A percentile compares a stretch with the other conserved stretches of the same genome.
These are phyloP conservation scores for Lypha dubia DNA, from an alignment of 2,888 invertebrate genomes.

Conservation along the genomic window DNA sequence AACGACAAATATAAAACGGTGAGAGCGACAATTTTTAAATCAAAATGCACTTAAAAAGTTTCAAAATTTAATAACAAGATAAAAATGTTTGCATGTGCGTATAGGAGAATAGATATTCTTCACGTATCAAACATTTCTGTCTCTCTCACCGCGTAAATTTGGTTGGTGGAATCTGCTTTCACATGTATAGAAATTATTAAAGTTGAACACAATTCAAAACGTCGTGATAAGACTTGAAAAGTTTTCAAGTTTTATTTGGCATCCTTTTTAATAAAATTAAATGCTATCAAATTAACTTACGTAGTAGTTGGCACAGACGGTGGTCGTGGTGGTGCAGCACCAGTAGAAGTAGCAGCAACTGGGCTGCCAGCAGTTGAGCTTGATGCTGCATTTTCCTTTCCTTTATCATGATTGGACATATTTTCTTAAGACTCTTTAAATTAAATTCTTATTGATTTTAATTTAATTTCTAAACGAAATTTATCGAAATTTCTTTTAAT, in stretches of 20 bases:
- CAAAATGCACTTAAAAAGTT: constrained; percentile 36
- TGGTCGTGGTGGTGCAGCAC: neutral
- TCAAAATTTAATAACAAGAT: constrained; percentile 36
- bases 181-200: neutral
- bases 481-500: neutral
- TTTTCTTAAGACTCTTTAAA: neutral
- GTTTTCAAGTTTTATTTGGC: constrained; percentile 24
- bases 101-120: too few relatives aligned
- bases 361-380: neutral
- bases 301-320: constrained; percentile 6
- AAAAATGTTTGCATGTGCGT: constrained; percentile 2
- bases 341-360: neutral
- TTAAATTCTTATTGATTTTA: constrained; percentile 17
- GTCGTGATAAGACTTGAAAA: constrained; percentile 18
- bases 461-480: neutral
- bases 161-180: neutral
- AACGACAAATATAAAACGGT: constrained; percentile 11
- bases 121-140: neutral
- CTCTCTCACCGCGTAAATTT: neutral
- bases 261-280: neutral
- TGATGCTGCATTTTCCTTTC: constrained; percentile 15
- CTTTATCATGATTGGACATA: constrained; percentile 17
- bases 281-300: constrained; percentile 33
- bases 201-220: neutral
- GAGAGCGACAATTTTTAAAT: constrained; percentile 19